Base-by-base conservation (phyloP, 2,888 invertebrate species). In the Xanthia togata region DNA sequence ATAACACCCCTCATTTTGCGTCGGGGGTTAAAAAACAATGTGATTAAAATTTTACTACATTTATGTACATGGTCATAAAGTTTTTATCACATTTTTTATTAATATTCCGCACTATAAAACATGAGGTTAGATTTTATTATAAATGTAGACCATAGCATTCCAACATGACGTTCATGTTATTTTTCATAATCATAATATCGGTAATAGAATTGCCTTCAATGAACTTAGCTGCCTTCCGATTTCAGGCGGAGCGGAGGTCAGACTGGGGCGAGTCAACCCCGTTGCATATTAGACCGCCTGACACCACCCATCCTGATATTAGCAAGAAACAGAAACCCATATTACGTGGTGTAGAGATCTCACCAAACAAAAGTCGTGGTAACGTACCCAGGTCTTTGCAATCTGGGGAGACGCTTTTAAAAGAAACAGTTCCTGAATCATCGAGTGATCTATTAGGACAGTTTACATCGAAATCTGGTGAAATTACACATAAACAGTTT, bases 81-180 rank as follows among this genome's bases (percentile, higher is more conserved):
- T 59, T 75, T 65, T 12, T 26, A 68, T 47, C 14, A 50, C 23
- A 50, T 50, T 50, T 23, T 23, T 23, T 50, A 50, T 50, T 50
- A 3, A 8, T 8, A 50, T 23, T 50, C 23, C 9, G 50, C 23
- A 50, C 23, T 5, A 47, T 50, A 50, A 23, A 50, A 8, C 17
- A 50, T 50, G 23, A 50, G 23, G 0, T 20, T 50, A 20, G 47
- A 67, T 72, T 59, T 47, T 55, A 73, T 41, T 55, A 70, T 70
- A 75, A 70, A 79, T 57, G 59, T 71, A 76, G 63, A 65, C 44
- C 26, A 14, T 12, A 63, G 20, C 55, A 71, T 31, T 47, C 64
- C 71, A 64, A 71, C 80, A 68, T 76, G 64, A 82, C 80, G 82
- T 73, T 47, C 50, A 67, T 73, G 35, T 14, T 72, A 75, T 62